Evolutionary conservation across 2,797 vertebrate genomes (phyloP), one percentile per base, ranked within the genome.

Genomic region (Rhinogobio ventralis): DNA sequence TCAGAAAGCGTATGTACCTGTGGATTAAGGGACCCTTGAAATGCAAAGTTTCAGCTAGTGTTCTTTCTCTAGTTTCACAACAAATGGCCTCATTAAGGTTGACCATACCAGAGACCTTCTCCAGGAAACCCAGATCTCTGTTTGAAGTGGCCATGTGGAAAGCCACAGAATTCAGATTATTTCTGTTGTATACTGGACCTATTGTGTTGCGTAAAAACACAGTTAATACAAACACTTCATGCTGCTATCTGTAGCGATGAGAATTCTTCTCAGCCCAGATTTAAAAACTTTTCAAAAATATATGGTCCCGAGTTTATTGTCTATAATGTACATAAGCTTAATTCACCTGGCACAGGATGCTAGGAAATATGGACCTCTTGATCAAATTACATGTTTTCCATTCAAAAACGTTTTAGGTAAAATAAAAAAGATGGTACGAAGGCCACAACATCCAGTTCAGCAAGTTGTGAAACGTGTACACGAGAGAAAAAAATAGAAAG

Each of bases 271-370:
- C 36, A 36, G 36, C 36, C 36, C 36, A 36, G 5, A 36, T 36
- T 46, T 81, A 0, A 93, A 93, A 91, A 94, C 93, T 9, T 94
- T 93, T 86, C 94, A 92, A 64, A 68, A 93, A 77, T 90, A 72
- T 13, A 93, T 94, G 87, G 74, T 23, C 17, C 51, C 15, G 30
- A 57, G 19, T 60, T 55, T 73, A 13, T 73, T 51, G 49, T 55
- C 6, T 76, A 77, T 23, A 69, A 42, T 42, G 36, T 69, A 77
- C 51, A 57, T 55, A 33, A 30, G 4, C 25, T 49, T 74, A 46
- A 74, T 74, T n/a, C 72, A 74, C 25, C 45, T 28, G 49, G 45
- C 42, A 23, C 42, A 73, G 28, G 17, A 76, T 76, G 49, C 73
- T 33, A 49, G 25, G 25, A 49, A 53, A 75, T 55, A 15, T 75